phyloP scores from a whole-genome alignment of 2,113 vertebrate species.

The Phasianus colchicus region DNA sequence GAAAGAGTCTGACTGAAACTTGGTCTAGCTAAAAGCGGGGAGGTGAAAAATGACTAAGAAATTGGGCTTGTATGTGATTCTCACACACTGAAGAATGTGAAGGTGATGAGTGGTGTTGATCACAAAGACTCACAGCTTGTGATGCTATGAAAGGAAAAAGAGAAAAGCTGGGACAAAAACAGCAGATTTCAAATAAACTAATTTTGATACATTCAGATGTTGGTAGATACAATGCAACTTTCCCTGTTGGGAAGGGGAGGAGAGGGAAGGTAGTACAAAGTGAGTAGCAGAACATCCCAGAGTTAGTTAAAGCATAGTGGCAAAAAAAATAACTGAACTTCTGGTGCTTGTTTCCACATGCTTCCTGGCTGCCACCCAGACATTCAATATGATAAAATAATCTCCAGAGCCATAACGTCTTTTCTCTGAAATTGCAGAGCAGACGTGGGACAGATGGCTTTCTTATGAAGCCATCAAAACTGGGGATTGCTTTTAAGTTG shows the following conservation, averaged over 20 bases:
- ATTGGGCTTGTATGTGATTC: background rate
- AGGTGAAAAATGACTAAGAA: background rate
- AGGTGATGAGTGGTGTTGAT: background rate
- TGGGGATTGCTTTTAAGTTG: constrained; percentile 21
- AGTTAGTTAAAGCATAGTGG: background rate
- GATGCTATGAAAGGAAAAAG: background rate
- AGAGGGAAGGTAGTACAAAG: background rate
- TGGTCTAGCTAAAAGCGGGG: background rate
- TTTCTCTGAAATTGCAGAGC: background rate
- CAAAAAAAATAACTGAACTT: background rate
- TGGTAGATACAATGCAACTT: background rate
- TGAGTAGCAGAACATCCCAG: background rate
- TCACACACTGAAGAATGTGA: background rate
- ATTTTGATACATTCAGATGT: background rate
- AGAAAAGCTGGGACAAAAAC: background rate
- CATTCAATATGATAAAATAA: background rate
- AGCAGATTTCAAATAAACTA: background rate
- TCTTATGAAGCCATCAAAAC: background rate
- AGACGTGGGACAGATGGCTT: background rate
- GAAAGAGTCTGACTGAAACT: background rate
- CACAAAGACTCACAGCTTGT: background rate
- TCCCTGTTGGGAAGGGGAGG: background rate
- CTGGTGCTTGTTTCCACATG: background rate
- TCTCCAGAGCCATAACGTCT: background rate
- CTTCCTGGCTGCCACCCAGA: background rate